Conservation (phyloP, 1,140 invertebrate species). For the Sycobia sp. region DNA sequence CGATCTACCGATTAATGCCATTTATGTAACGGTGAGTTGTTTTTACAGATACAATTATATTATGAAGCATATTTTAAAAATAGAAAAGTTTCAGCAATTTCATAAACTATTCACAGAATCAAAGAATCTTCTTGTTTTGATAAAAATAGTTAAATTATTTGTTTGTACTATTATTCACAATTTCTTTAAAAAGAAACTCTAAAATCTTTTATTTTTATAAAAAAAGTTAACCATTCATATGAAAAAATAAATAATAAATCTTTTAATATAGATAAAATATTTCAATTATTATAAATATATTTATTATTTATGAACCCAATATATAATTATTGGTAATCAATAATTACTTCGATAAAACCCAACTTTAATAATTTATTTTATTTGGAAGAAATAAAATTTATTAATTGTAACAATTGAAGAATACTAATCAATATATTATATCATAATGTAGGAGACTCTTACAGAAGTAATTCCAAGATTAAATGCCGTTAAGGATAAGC, state of each 20-base stretch:
- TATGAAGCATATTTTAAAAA: background rate
- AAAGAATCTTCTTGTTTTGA: too few relatives aligned
- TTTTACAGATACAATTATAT: too few relatives aligned
- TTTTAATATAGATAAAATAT: background rate
- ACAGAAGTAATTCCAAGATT: constrained; percentile 71
- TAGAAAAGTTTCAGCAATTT: background rate
- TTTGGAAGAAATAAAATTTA: too few relatives aligned
- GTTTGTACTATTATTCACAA: too few relatives aligned
- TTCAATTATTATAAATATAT: background rate
- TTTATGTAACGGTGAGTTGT: constrained; percentile 59
- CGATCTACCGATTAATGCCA: constrained; percentile 56
- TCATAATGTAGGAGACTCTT: constrained; percentile 61
- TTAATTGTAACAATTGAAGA: too few relatives aligned
- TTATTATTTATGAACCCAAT: background rate
- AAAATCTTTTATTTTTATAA: too few relatives aligned
- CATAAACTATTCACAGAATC: constrained; percentile 7
- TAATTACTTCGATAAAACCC: too few relatives aligned
- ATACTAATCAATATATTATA: background rate
- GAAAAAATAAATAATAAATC: too few relatives aligned
- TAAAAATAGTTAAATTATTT: too few relatives aligned
- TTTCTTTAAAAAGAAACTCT: too few relatives aligned
- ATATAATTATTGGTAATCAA: background rate
- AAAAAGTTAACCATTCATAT: background rate
- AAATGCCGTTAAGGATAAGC: constrained; percentile 66
- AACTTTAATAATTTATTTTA: too few relatives aligned